phyloP scores from a whole-genome alignment of 2,797 vertebrate species.

The Xiphorhynchus erythropygius region DNA sequence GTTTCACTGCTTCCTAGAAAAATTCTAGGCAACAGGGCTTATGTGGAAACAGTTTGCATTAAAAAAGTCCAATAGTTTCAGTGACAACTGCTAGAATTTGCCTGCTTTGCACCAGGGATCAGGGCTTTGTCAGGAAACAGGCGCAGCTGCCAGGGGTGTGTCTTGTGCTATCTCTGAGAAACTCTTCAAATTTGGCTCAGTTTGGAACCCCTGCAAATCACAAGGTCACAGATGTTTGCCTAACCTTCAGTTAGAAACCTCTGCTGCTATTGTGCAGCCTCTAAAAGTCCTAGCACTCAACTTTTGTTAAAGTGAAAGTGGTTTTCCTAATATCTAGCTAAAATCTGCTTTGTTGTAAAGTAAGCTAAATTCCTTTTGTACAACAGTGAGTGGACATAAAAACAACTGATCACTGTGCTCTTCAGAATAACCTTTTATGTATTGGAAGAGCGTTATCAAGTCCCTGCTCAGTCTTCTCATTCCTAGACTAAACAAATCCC shows the following conservation, averaged over 20 bases:
- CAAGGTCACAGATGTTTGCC: slow-evolving; percentile 25
- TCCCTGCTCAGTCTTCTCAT: slow-evolving; percentile 23
- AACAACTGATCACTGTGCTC: not conserved
- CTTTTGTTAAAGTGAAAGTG: not conserved
- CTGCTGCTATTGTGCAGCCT: not conserved
- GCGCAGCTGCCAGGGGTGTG: not conserved
- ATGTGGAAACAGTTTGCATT: not conserved
- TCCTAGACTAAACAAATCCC: slow-evolving; percentile 66
- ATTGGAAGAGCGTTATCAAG: slow-evolving; percentile 28
- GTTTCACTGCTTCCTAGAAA: not conserved
- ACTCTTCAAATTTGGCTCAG: not conserved
- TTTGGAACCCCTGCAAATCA: not conserved
- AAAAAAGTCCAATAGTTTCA: not conserved
- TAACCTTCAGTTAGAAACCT: not conserved
- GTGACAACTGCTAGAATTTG: not conserved
- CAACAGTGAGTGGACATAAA: not conserved
- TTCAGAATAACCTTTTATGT: slow-evolving; percentile 22
- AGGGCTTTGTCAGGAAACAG: not conserved
- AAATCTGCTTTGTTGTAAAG: not conserved
- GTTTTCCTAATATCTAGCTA: not conserved
- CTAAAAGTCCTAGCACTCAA: not conserved
- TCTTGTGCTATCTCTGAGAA: not conserved
- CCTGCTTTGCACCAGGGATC: not conserved
- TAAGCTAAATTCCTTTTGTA: not conserved
- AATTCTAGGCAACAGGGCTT: not conserved